These are phyloP conservation scores for Drosophila bifasciata DNA, from an alignment of 1,140 invertebrate genomes.

Conservation along the genomic window DNA sequence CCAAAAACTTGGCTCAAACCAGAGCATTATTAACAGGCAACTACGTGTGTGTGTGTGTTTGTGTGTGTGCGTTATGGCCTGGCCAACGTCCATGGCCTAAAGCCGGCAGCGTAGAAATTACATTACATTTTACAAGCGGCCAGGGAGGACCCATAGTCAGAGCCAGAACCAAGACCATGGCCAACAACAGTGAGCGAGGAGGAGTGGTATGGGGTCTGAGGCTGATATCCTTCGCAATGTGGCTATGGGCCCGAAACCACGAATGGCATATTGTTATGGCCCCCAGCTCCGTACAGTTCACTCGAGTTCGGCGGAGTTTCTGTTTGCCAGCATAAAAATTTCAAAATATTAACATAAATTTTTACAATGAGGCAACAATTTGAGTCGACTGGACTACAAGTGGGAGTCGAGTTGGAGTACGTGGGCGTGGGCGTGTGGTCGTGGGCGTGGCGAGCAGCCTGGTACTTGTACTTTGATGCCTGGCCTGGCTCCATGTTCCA, in stretches of 20 bases:
- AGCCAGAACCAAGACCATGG: constrained; percentile 20
- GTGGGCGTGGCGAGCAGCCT: constrained; percentile 9
- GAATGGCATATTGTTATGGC: constrained; percentile 31
- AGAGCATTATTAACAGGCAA: constrained; percentile 41
- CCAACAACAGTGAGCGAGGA: constrained; percentile 17
- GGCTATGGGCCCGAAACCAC: constrained; percentile 22
- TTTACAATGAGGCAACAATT: constrained; percentile 63
- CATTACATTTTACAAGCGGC: constrained; percentile 62
- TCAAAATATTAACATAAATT: constrained; percentile 68
- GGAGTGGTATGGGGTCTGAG: constrained; percentile 1
- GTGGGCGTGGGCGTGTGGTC: constrained; percentile 16
- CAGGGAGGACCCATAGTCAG: constrained; percentile 1
- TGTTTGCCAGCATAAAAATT: constrained; percentile 44
- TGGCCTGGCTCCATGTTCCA: not conserved
- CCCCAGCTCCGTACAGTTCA: constrained; percentile 25
- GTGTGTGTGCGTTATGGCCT: constrained; percentile 17
- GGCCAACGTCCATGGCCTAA: constrained; percentile 51
- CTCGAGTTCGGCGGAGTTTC: constrained; percentile 14
- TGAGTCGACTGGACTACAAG: constrained; percentile 1
- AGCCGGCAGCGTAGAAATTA: constrained; percentile 64
- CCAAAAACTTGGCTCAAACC: constrained; percentile 2
- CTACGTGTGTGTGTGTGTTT: constrained; percentile 13
- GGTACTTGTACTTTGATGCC: constrained; percentile 5
- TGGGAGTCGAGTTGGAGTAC: not conserved
- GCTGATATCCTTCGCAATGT: not conserved